Evolutionary conservation across 2,113 vertebrate species (phyloP).

Genomic region (Odocoileus virginianus): DNA sequence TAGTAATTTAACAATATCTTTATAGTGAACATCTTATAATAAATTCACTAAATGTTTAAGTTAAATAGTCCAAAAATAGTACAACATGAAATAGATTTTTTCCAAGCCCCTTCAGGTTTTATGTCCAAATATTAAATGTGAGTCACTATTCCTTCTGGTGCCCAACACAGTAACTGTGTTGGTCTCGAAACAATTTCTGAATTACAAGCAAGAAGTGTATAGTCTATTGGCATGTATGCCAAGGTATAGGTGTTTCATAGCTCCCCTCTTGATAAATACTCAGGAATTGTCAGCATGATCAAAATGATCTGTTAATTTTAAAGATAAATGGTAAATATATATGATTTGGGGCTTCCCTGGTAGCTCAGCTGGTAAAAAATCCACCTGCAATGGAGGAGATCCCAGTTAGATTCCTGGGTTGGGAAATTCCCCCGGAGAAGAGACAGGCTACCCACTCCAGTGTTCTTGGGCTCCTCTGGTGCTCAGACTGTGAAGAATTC

Average conservation of each 20-base stretch:
- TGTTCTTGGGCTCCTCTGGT: not conserved
- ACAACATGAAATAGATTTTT: not conserved
- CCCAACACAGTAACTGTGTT: not conserved
- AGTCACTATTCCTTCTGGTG: not conserved
- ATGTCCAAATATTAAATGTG: not conserved
- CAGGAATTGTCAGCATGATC: not conserved
- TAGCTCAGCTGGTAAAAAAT: not conserved
- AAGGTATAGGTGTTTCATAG: not conserved
- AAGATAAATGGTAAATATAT: not conserved
- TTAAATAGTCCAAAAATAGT: not conserved
- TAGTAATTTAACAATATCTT: not conserved
- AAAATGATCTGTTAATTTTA: not conserved
- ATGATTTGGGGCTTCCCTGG: not conserved
- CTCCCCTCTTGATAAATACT: not conserved
- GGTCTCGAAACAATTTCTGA: not conserved
- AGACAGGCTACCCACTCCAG: not conserved
- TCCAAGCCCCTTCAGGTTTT: fast-evolving
- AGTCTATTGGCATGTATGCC: fast-evolving
- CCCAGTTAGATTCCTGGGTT: not conserved
- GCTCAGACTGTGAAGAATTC: not conserved
- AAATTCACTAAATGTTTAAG: not conserved
- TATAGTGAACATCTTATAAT: not conserved
- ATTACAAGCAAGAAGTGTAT: not conserved
- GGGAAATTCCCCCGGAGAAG: not conserved
- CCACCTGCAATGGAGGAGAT: not conserved